Base-by-base conservation (phyloP, 1,140 invertebrate species). In the Yoshiicerus persimilis region DNA sequence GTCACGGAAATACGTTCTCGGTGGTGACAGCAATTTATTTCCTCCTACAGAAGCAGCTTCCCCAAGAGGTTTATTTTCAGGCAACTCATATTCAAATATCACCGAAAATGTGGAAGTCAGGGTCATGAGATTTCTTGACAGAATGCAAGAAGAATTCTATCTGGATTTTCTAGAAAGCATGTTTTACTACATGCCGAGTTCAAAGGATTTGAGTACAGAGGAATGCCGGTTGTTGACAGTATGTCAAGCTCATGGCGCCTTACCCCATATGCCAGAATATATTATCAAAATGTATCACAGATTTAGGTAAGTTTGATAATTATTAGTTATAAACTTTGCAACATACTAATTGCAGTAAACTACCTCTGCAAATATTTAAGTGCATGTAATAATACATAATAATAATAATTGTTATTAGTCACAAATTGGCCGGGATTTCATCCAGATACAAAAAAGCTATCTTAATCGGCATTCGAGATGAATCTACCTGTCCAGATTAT, bases 1-100 rank as follows among this genome's bases (percentile, higher is more conserved):
- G 23, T 90, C 90, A 3, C 62, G 88, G 41, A 90, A 89, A 36
- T 90, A 90, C 41, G 88, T 90, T 11, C 27, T 89, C 13, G 88
- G 90, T 2, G 56, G 56, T 20, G 66, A 64, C 34, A 30, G 84
- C 25, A 64, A 62, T 87, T 6, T 36, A 8, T 39, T 38, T 23
- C 23, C 30, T 20, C 56, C 38, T 32, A 0, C 38, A 41, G 11
- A 20, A 20, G 41, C 16, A 27, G 36, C 30, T 64, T 62, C 27
- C 4, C 87, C 27, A 9, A 87, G 64, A 66, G 62, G 47, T 32
- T 20, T 32, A 0, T 27, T 34, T 11, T 66, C 20, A 11, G 8
- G 23, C 20, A 0, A 39, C 2, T 34, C 23, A 0, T 1, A 10
- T 23, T 34, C 80, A 16, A 34, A 23, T 4, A 20, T 25, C 4